Evolutionary conservation across 2,888 invertebrate species (phyloP).

Genomic region (Eupithecia dodoneata): DNA sequence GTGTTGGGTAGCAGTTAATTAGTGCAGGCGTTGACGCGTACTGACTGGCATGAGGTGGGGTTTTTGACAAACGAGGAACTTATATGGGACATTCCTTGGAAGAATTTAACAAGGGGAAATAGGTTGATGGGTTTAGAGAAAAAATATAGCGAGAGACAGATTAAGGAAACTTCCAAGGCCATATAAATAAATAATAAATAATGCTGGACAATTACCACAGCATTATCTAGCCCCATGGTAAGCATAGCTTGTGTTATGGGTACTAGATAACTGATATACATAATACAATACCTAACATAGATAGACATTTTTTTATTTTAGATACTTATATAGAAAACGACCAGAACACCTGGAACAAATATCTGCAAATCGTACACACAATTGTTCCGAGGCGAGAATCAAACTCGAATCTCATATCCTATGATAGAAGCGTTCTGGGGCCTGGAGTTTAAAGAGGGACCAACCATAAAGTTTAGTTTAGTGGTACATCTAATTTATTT

Average conservation of each 20-base stretch:
- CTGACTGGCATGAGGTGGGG: constrained; percentile 57
- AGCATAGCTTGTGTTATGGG: too few relatives aligned
- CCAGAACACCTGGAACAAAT: too few relatives aligned
- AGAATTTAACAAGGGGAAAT: constrained; percentile 7
- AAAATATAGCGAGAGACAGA: neutral
- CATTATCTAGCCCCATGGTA: too few relatives aligned
- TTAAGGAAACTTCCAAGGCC: neutral
- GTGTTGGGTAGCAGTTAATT: constrained; percentile 78
- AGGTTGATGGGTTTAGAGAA: neutral
- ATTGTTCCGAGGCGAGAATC: too few relatives aligned
- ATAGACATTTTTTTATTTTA: too few relatives aligned
- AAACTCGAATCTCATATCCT: too few relatives aligned
- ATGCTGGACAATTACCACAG: too few relatives aligned
- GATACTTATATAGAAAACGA: too few relatives aligned
- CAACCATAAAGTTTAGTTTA: neutral
- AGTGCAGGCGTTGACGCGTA: constrained; percentile 78
- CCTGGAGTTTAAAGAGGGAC: neutral
- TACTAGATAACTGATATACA: too few relatives aligned
- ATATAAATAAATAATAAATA: neutral
- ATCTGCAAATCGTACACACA: too few relatives aligned
- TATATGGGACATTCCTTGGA: constrained; percentile 24
- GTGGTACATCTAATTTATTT: neutral
- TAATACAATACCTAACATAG: too few relatives aligned
- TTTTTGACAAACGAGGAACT: constrained; percentile 35
- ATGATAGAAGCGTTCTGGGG: neutral